A percentile compares a stretch with the other conserved stretches of the same genome.
phyloP scores from a whole-genome alignment of 2,797 vertebrate genomes.

The Glyptemys insculpta region DNA sequence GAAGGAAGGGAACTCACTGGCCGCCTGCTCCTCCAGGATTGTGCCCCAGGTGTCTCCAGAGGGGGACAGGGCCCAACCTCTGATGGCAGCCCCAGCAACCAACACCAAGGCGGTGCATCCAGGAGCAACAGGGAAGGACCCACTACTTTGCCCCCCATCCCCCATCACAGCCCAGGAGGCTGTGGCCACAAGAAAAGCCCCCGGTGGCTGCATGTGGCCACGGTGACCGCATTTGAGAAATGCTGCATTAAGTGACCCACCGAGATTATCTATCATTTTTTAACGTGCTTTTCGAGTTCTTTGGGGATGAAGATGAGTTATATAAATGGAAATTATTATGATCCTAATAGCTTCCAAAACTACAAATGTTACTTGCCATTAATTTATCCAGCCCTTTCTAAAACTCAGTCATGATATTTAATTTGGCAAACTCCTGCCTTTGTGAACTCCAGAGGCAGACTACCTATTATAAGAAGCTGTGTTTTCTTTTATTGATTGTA shows the following conservation, averaged over 20 bases:
- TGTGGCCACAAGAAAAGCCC: too few relatives aligned
- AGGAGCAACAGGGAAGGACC: too few relatives aligned
- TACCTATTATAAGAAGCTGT: not conserved
- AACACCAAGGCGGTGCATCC: too few relatives aligned
- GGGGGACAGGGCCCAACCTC: too few relatives aligned
- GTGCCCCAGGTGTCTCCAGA: too few relatives aligned
- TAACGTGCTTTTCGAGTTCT: not conserved
- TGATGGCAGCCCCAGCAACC: too few relatives aligned
- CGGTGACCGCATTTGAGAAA: too few relatives aligned
- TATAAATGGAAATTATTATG: not conserved
- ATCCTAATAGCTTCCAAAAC: not conserved
- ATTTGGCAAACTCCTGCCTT: not conserved
- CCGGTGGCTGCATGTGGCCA: too few relatives aligned
- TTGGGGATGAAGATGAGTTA: not conserved
- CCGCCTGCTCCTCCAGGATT: too few relatives aligned
- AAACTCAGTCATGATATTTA: not conserved
- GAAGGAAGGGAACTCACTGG: too few relatives aligned
- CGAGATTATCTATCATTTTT: not conserved
- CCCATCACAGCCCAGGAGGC: too few relatives aligned
- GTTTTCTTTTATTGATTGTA: not conserved
- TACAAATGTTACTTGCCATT: not conserved
- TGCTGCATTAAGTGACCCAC: not conserved
- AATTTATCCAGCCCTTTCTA: not conserved
- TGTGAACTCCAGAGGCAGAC: not conserved
- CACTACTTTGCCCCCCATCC: too few relatives aligned